A percentile compares a stretch with the other conserved stretches of the same genome.
phyloP scores from a whole-genome alignment of 1,140 invertebrate genomes.

The Drosophila neocordata region DNA sequence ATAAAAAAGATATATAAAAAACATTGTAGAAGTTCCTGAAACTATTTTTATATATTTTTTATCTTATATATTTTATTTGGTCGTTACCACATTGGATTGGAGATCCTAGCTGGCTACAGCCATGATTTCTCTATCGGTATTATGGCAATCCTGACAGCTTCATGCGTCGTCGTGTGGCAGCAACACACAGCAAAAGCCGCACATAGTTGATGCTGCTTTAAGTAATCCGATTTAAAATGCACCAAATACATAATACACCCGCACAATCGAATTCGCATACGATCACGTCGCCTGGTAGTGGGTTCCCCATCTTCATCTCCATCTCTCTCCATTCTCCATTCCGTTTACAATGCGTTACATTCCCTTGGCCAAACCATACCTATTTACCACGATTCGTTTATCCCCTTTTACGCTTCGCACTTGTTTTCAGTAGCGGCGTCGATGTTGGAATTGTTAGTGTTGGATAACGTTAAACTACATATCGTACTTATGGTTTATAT shows the following conservation, averaged over 20 bases:
- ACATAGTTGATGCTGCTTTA: conserved; percentile 69
- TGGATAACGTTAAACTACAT: conserved; percentile 69
- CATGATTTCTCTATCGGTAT: background rate
- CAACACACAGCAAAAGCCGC: conserved; percentile 51
- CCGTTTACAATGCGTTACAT: background rate
- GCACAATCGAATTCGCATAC: conserved; percentile 74
- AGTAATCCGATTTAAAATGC: conserved; percentile 80
- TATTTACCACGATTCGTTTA: conserved; percentile 21
- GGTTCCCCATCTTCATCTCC: background rate
- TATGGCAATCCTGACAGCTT: conserved; percentile 21
- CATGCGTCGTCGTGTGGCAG: conserved; percentile 23
- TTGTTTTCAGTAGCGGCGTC: conserved; percentile 34
- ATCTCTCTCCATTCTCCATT: background rate
- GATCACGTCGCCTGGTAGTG: conserved; percentile 62
- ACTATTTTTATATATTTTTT: no score
- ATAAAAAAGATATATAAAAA: no score
- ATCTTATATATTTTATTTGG: no score
- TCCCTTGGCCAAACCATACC: no score
- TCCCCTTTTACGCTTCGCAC: conserved; percentile 36
- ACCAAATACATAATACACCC: conserved; percentile 73
- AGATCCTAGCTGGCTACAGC: background rate
- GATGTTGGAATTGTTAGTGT: conserved; percentile 50
- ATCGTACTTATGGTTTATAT: conserved; percentile 48
- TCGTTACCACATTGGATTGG: background rate
- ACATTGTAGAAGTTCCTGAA: no score